phyloP scores from a whole-genome alignment of 2,888 invertebrate species.

The Lithophane semibrunnea region DNA sequence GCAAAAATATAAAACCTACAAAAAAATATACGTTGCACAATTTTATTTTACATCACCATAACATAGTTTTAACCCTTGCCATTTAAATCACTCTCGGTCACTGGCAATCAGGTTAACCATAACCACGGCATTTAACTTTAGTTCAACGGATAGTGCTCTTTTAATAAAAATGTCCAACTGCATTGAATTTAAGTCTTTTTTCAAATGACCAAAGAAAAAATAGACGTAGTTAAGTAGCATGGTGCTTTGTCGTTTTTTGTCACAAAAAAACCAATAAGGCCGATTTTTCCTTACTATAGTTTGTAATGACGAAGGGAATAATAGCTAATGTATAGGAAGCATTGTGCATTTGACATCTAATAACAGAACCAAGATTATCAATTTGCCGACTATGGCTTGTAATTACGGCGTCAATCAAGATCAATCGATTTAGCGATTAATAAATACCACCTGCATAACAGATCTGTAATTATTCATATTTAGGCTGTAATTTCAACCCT shows the following conservation, averaged over 20 bases:
- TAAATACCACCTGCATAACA: constrained; percentile 15
- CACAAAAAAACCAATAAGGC: background rate
- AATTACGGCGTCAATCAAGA: constrained; percentile 4
- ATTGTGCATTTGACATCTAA: constrained; percentile 1
- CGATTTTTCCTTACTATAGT: background rate
- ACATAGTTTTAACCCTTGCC: background rate
- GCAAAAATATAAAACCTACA: background rate
- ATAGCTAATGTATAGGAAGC: background rate
- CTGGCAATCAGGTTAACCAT: background rate
- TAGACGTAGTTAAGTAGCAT: background rate
- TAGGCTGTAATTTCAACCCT: constrained; percentile 27
- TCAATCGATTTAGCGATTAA: background rate
- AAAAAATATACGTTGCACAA: no score
- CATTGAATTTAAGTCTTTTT: background rate
- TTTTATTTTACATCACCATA: background rate
- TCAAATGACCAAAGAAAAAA: background rate
- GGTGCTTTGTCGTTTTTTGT: background rate
- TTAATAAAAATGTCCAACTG: constrained; percentile 1
- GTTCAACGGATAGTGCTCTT: background rate
- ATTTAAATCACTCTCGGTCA: constrained; percentile 8
- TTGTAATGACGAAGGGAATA: constrained; percentile 13
- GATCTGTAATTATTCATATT: background rate
- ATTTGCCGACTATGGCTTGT: background rate
- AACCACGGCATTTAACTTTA: constrained; percentile 1
- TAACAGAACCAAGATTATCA: background rate